Evolutionary conservation across 2,888 invertebrate genomes (phyloP), one percentile per base, ranked within the genome.

Genomic region (Brenthis ino): DNA sequence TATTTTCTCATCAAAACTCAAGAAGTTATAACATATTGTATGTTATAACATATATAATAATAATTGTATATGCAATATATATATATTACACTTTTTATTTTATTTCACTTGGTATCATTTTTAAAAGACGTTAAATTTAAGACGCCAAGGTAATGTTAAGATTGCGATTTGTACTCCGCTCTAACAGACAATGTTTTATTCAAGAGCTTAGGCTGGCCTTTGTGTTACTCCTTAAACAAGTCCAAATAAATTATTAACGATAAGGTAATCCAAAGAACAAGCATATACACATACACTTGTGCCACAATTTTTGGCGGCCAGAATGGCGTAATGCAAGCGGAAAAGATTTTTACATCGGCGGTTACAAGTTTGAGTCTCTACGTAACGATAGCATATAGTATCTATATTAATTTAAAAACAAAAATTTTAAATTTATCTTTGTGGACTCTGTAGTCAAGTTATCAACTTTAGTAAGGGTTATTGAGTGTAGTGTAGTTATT

Each of bases 161-260:
- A 63, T 67, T 55, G 58, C 58, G 50, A 54, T 67, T 67, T 56
- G 56, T 67, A 56, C 67, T 58, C 60, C 24, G 43, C 57, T 65
- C 48, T 65, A 65, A 68, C 65, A 65, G 57, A 69, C 81, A 77
- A 89, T 89, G 87, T 89, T 86, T 89, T 88, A 90, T 90, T 88
- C 88, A 90, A 77, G 74, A 84, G 82, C 82, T 84, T 85, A 85
- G 82, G 83, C 86, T 85, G 85, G 85, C 85, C 87, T 89, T 85
- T 86, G 71, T 72, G 88, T 85, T 85, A 81, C 85, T 86, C 81
- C 82, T 82, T 85, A 86, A 84, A 80, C 68, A 72, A 85, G 83
- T 83, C 81, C 81, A 83, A 85, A 88, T 89, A 87, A 86, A 89
- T 88, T 87, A 88, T 86, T 88, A 84, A 88, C 79, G 57, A 70